phyloP scores from a whole-genome alignment of 30 jellyfish, hydroid and myxozoan species.

The Aurelia aurita region DNA sequence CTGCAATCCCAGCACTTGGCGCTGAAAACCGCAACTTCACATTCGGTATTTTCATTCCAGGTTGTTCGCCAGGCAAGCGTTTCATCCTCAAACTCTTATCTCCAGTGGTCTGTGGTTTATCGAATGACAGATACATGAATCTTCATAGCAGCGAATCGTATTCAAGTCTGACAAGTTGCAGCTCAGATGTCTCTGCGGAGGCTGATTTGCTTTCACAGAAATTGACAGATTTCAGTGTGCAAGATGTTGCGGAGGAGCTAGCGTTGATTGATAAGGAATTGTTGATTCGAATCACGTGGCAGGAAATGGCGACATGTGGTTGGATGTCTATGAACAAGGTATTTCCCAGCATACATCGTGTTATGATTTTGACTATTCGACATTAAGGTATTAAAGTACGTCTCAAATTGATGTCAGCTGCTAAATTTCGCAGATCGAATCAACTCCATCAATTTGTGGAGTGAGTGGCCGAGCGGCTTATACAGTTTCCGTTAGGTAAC shows the following conservation, averaged over 20 bases:
- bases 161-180: slow-evolving; percentile 68
- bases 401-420: too few species aligned
- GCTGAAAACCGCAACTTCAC: too few species aligned
- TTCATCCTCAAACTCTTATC: slow-evolving; percentile 75
- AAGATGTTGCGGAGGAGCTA: slow-evolving; percentile 91
- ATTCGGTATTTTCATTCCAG: slow-evolving; percentile 13
- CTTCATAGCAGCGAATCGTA: slow-evolving; percentile 75
- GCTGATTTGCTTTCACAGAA: slow-evolving; percentile 69
- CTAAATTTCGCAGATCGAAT: too few species aligned
- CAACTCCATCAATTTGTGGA: too few species aligned
- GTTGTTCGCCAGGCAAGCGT: slow-evolving; percentile 86
- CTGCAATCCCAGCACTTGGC: too few species aligned
- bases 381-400: too few species aligned
- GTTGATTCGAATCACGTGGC: slow-evolving; percentile 92
- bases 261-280: slow-evolving; percentile 90
- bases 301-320: slow-evolving; percentile 82
- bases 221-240: slow-evolving; percentile 78
- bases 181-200: slow-evolving; percentile 70
- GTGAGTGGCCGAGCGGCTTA: too few species aligned
- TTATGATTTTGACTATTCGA: background rate
- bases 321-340: slow-evolving; percentile 98
- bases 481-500: too few species aligned
- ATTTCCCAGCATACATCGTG: background rate
- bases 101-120: slow-evolving; percentile 93
- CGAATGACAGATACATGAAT: slow-evolving; percentile 70